A percentile compares a stretch with the other conserved stretches of the same genome.
phyloP scores from a whole-genome alignment of 2,113 vertebrate genomes.

The Apaloderma vittatum region DNA sequence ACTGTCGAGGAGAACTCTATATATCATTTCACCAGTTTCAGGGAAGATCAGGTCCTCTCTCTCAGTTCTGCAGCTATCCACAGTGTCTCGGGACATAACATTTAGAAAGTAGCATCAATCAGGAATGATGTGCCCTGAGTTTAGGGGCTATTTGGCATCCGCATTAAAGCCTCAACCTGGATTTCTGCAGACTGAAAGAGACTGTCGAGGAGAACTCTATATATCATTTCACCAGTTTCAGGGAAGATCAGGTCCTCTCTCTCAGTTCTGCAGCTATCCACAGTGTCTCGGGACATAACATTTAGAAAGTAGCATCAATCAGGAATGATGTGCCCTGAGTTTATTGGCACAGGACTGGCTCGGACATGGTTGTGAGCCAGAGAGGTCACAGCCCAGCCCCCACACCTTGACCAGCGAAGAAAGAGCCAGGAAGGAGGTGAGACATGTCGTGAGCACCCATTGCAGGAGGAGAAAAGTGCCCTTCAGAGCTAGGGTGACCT shows the following conservation, averaged over 20 bases:
- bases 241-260: not conserved
- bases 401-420: not conserved
- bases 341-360: not conserved
- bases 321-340: not conserved
- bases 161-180: not conserved
- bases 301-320: not conserved
- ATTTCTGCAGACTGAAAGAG: not conserved
- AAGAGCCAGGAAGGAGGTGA: not conserved
- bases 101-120: not conserved
- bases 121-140: not conserved
- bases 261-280: not conserved
- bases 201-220: not conserved
- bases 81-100: not conserved
- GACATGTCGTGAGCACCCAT: not conserved
- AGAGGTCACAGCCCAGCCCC: not conserved
- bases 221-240: not conserved
- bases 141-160: not conserved
- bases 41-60: not conserved
- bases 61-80: not conserved
- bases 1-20: not conserved
- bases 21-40: not conserved
- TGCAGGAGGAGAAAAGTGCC: not conserved
- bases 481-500: not conserved
- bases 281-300: not conserved
- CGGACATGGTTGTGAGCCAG: rapidly evolving